A percentile compares a stretch with the other conserved stretches of the same genome.
These are phyloP conservation scores for Sycobia sp. DNA, from an alignment of 1,140 invertebrate genomes.

Conservation along the genomic window DNA sequence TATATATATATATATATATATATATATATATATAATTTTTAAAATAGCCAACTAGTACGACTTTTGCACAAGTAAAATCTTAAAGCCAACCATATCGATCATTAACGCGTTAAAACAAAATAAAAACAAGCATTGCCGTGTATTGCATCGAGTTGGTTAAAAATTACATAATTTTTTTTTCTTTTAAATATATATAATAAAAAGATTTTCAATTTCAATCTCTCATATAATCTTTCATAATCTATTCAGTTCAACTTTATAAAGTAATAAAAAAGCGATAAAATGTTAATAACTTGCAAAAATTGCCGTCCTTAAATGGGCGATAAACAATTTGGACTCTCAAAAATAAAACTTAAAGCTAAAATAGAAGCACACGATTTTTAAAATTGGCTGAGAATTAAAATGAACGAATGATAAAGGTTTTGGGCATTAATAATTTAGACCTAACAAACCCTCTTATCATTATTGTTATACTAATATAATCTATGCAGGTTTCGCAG, in stretches of 20 bases:
- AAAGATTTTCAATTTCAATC: not conserved
- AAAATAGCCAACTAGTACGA: conserved; percentile 30
- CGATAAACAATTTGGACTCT: conserved; percentile 5
- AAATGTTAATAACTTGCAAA: conserved; percentile 22
- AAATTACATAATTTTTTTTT: not conserved
- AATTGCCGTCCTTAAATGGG: conserved; percentile 8
- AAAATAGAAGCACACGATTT: conserved; percentile 10
- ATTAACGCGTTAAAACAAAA: conserved; percentile 18
- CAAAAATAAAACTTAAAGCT: conserved; percentile 20
- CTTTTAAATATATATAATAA: conserved; percentile 18
- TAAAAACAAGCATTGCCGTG: conserved; percentile 24
- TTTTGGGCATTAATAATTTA: conserved; percentile 33
- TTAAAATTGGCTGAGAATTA: not conserved
- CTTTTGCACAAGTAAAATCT: conserved; percentile 29
- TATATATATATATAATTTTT: not conserved
- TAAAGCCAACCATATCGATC: not conserved
- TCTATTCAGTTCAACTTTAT: not conserved
- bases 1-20: too few species aligned
- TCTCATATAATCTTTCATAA: not conserved
- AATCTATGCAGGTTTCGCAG: conserved; percentile 22
- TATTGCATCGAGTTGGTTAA: conserved; percentile 25
- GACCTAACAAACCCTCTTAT: conserved; percentile 25
- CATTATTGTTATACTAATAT: conserved; percentile 9
- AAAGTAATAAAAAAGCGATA: conserved; percentile 16
- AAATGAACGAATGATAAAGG: conserved; percentile 18